phyloP scores from a whole-genome alignment of 2,797 vertebrate species.

The Paguma larvata region DNA sequence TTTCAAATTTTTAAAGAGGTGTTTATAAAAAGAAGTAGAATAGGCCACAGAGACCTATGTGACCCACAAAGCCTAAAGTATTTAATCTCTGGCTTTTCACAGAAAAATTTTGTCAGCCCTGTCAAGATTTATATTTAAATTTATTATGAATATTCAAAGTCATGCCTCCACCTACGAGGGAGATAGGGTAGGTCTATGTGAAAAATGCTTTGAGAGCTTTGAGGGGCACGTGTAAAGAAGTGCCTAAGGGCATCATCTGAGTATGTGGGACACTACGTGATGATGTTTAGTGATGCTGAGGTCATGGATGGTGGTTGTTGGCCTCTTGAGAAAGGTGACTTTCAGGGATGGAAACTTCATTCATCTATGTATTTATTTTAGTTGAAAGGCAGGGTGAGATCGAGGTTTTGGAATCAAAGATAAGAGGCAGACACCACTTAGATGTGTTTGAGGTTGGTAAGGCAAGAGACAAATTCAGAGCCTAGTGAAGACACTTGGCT shows the following conservation, averaged over 20 bases:
- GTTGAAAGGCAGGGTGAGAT: neutral
- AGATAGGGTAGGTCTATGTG: neutral
- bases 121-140: constrained; percentile 44
- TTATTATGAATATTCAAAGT: neutral
- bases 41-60: neutral
- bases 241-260: neutral
- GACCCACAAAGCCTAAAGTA: neutral
- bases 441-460: neutral
- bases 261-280: fast-evolving
- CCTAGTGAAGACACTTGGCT: neutral
- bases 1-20: neutral
- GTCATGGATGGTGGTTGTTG: neutral
- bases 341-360: neutral
- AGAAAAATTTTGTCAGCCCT: neutral
- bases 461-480: neutral
- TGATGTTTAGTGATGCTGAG: neutral
- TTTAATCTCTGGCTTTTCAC: neutral
- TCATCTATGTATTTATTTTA: neutral
- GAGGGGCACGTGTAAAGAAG: neutral
- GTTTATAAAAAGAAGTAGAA: neutral
- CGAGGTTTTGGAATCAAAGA: neutral
- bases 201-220: neutral
- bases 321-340: neutral
- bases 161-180: neutral
- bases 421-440: neutral